These are phyloP conservation scores for Umimayanthus kanabou DNA, from an alignment of 92 coral and sea anemone genomes.

Conservation along the genomic window DNA sequence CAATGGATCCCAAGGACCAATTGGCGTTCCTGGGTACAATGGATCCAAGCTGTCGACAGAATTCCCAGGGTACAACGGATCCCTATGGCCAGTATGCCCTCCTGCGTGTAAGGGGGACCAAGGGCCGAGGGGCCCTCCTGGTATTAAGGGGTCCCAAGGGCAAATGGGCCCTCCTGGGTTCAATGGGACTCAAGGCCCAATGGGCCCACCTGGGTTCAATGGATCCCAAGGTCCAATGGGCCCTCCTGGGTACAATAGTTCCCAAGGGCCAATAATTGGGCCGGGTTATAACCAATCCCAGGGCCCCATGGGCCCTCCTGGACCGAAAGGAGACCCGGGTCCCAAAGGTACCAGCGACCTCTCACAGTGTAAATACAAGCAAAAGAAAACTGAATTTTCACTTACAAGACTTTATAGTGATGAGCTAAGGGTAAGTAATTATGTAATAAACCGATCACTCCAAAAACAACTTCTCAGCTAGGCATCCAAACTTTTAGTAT, in stretches of 20 bases:
- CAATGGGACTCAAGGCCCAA: conserved; percentile 23
- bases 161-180: conserved; percentile 44
- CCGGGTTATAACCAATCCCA: background rate
- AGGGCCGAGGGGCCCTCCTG: conserved; percentile 12
- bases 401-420: background rate
- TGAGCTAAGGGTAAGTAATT: background rate
- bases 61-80: conserved; percentile 5
- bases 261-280: background rate
- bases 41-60: background rate
- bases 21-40: background rate
- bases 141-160: background rate
- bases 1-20: conserved; percentile 31
- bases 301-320: conserved; percentile 46
- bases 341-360: conserved; percentile 4
- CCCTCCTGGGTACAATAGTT: background rate
- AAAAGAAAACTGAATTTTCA: background rate
- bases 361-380: background rate
- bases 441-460: too few relatives aligned
- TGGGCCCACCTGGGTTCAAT: conserved; percentile 26
- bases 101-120: conserved; percentile 9
- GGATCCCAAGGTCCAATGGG: conserved; percentile 1
- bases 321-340: conserved; percentile 32
- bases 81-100: background rate
- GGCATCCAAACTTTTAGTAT: too few relatives aligned
- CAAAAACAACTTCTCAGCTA: too few relatives aligned